phyloP scores from a whole-genome alignment of 2,797 vertebrate genomes.

The Acropternis orthonyx region DNA sequence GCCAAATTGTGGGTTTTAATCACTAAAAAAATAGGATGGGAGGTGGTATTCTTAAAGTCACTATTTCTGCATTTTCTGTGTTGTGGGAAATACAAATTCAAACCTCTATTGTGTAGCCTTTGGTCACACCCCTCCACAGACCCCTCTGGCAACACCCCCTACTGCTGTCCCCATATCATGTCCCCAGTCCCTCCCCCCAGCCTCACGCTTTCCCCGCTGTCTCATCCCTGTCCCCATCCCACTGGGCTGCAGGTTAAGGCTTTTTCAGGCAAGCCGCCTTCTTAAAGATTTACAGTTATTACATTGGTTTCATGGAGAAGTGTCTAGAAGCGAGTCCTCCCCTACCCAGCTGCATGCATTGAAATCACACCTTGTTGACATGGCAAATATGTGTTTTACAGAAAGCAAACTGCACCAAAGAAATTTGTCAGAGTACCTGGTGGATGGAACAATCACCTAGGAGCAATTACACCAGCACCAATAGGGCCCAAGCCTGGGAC shows the following conservation, averaged over 20 bases:
- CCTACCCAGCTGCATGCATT: not conserved
- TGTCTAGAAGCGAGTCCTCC: not conserved
- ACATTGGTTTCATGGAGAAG: not conserved
- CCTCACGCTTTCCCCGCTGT: not conserved
- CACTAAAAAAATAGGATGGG: not conserved
- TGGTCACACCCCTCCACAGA: not conserved
- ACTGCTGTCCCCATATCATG: fast-evolving
- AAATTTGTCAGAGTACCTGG: not conserved
- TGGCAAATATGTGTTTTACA: not conserved
- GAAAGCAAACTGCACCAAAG: not conserved
- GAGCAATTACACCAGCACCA: not conserved
- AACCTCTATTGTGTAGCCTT: not conserved
- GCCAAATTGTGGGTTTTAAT: not conserved
- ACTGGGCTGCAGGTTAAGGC: not conserved
- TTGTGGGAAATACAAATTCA: not conserved
- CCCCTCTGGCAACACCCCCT: not conserved
- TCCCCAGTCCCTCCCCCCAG: fast-evolving
- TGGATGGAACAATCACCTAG: not conserved
- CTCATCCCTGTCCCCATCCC: not conserved
- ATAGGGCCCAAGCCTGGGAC: not conserved
- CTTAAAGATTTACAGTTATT: not conserved
- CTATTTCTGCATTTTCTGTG: not conserved
- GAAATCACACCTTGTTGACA: not conserved
- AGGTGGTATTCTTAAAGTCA: not conserved
- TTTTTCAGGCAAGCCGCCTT: not conserved